Evolutionary conservation across 1,140 invertebrate species (phyloP).

Genomic region (Ridgeia piscesae): DNA sequence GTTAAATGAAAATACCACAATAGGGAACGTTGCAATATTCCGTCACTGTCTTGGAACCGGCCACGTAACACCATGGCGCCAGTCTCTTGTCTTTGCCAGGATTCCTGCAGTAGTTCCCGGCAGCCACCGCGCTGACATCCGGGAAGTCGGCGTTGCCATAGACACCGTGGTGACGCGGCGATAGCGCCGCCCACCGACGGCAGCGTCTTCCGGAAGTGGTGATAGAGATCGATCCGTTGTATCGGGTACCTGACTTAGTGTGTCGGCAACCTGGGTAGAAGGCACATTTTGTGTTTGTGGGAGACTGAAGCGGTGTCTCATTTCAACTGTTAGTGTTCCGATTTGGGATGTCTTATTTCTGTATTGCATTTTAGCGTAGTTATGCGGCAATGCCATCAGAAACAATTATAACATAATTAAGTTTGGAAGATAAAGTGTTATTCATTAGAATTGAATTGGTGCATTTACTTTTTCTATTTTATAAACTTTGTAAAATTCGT

Average conservation of each 20-base stretch:
- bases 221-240: neutral
- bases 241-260: neutral
- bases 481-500: too few species aligned
- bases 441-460: too few species aligned
- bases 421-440: too few species aligned
- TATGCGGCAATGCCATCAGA: too few species aligned
- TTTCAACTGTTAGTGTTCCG: neutral
- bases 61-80: neutral
- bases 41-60: neutral
- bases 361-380: too few species aligned
- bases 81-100: neutral
- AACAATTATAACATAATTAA: too few species aligned
- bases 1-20: neutral
- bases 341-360: too few species aligned
- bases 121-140: constrained; percentile 11
- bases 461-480: too few species aligned
- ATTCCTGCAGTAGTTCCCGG: constrained; percentile 18
- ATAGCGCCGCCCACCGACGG: constrained; percentile 7
- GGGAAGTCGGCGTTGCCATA: constrained; percentile 5
- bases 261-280: neutral
- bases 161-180: neutral
- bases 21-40: constrained; percentile 4
- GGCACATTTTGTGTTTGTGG: neutral
- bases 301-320: neutral
- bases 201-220: constrained; percentile 1